Evolutionary conservation across 2,888 invertebrate species (phyloP).

Genomic region (Entomobrya multifasciata): DNA sequence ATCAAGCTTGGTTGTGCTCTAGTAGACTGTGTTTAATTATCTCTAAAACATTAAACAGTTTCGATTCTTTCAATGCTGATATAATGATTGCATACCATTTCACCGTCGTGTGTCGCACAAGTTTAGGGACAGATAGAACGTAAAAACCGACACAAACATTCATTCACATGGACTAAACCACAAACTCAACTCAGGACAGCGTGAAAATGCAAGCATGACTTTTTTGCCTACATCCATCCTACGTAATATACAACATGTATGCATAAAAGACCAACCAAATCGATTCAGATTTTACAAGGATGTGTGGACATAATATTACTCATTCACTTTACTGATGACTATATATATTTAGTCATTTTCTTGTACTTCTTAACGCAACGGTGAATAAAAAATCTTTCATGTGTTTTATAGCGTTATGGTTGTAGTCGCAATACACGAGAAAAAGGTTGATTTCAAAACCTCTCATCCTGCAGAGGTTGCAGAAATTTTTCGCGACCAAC

Average conservation of each 20-base stretch:
- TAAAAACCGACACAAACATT: too few species aligned
- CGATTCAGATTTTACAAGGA: slow-evolving; percentile 19
- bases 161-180: too few species aligned
- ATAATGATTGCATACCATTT: neutral
- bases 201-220: neutral
- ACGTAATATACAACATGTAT: too few species aligned
- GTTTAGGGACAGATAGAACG: too few species aligned
- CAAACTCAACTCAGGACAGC: too few species aligned
- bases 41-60: slow-evolving; percentile 49
- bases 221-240: neutral
- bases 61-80: slow-evolving; percentile 18
- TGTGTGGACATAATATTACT: too few species aligned
- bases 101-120: neutral
- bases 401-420: too few species aligned
- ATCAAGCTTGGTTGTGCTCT: neutral
- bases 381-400: neutral
- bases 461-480: slow-evolving; percentile 40
- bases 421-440: neutral
- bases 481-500: slow-evolving; percentile 4
- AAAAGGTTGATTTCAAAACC: slow-evolving; percentile 19
- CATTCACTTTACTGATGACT: slow-evolving; percentile 6
- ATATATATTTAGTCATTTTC: slow-evolving; percentile 1
- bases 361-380: slow-evolving; percentile 12
- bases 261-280: slow-evolving; percentile 18
- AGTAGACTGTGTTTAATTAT: slow-evolving; percentile 39